Evolutionary conservation across 2,888 invertebrate species (phyloP), one percentile per base, ranked within the genome.

Genomic region (Mamestra brassicae): DNA sequence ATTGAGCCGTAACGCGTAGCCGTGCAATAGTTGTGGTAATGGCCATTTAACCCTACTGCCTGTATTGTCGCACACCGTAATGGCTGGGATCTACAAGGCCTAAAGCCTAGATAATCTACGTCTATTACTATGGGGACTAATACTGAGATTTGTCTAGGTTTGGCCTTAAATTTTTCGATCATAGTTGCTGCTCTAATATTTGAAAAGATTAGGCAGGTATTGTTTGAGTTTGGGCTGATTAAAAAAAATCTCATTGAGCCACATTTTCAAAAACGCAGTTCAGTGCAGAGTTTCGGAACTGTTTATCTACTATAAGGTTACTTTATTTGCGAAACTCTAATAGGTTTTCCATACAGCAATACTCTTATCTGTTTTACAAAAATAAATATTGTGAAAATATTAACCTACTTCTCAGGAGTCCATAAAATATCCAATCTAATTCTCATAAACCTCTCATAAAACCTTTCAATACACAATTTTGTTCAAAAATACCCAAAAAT

Each of bases 11-110:
- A 67, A 63, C 58, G 17, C 64, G 67, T 68, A 82, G 55, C 67
- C 64, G 61, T 68, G 66, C 58, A 78, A 80, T 78, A 76, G 69
- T 76, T 81, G 81, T 55, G 50, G 67, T 82, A 82, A 81, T 82
- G 60, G 78, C 58, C 64, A 67, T 80, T 82, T 82, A 80, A 82
- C 67, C 67, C 67, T 52, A 47, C 34, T 64, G n/a, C 47, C 52
- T 77, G 78, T 71, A 82, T 82, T 80, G 80, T 81, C 82, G 13
- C 82, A 71, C 58, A n/a, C 82, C 10, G 57, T 77, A 68, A 71
- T 65, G 36, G 67, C 57, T 57, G 26, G 47, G 64, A 82, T 77
- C 67, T 65, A 80, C 71, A 82, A 68, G 55, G 38, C 67, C 66
- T 81, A 34, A 67, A 71, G n/a, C 78, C 55, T 81, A 60, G 77